Conservation (phyloP, 1,140 invertebrate genomes). For the Dendroctonus ponderosae region DNA sequence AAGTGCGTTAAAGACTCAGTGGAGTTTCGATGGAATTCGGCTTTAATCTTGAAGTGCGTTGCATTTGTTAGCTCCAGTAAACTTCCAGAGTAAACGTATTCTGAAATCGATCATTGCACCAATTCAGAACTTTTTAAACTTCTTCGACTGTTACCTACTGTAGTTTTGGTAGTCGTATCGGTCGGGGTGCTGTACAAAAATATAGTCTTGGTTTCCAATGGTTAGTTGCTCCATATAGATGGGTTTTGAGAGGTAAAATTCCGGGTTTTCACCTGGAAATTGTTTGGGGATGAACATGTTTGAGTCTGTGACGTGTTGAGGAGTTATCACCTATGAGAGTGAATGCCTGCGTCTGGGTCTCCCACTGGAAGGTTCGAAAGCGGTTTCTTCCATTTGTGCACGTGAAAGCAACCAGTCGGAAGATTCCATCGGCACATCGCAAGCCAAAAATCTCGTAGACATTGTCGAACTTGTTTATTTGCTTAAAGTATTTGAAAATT, state of each 20-base stretch:
- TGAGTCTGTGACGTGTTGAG: not conserved
- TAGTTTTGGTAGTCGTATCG: too few relatives aligned
- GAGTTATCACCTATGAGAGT: not conserved
- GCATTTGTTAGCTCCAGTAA: not conserved
- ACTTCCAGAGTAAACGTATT: too few relatives aligned
- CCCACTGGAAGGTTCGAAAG: constrained; percentile 19
- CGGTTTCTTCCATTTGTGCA: constrained; percentile 4
- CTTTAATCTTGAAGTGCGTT: not conserved
- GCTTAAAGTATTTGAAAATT: constrained; percentile 42
- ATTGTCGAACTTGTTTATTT: constrained; percentile 15
- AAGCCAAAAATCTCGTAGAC: constrained; percentile 23
- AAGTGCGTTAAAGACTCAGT: constrained; percentile 16
- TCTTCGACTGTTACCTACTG: too few relatives aligned
- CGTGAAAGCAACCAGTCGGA: constrained; percentile 8
- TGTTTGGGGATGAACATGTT: not conserved
- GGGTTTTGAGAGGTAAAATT: constrained; percentile 4
- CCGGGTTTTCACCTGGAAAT: constrained; percentile 12
- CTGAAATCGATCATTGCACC: too few relatives aligned
- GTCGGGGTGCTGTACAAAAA: constrained; percentile 15
- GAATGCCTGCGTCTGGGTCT: constrained; percentile 7
- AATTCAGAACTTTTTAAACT: too few relatives aligned
- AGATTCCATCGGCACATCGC: constrained; percentile 8
- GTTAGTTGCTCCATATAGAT: constrained; percentile 6
- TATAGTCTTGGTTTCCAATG: constrained; percentile 8
- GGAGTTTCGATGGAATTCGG: constrained; percentile 4